Evolutionary conservation across 92 coral and sea anemone species (phyloP).

Genomic region (Palythoa grandiflora): DNA sequence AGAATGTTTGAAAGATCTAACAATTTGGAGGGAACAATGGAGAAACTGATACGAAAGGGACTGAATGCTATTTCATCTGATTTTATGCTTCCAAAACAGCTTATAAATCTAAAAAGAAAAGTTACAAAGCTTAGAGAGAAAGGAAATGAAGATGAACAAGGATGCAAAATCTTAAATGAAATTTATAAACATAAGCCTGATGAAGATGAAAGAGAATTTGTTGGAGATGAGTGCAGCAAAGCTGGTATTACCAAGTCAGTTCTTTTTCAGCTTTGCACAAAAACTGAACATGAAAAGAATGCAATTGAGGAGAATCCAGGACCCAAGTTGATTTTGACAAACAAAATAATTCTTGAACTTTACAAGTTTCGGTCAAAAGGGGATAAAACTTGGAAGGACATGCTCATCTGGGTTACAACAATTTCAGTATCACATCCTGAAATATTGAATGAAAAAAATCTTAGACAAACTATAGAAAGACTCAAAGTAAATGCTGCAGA

Average conservation of each 20-base stretch:
- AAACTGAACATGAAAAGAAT: background rate
- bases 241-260: constrained; percentile 25
- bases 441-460: constrained; percentile 5
- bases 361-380: background rate
- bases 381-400: constrained; percentile 25
- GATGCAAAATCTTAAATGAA: constrained; percentile 3
- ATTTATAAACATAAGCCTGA: background rate
- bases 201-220: background rate
- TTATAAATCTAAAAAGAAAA: constrained; percentile 8
- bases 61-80: constrained; percentile 28
- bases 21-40: constrained; percentile 16
- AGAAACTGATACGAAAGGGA: background rate
- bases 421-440: constrained; percentile 16
- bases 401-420: background rate
- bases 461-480: constrained; percentile 17
- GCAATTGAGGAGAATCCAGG: constrained; percentile 7
- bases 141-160: background rate
- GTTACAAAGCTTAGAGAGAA: constrained; percentile 24
- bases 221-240: constrained; percentile 20
- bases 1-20: constrained; percentile 32
- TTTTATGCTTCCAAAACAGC: constrained; percentile 23
- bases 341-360: constrained; percentile 8
- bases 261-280: background rate
- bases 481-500: constrained; percentile 13
- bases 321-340: constrained; percentile 15